Evolutionary conservation across 2,797 vertebrate species (phyloP), one percentile per base, ranked within the genome.

Genomic region (Knipowitschia caucasica): DNA sequence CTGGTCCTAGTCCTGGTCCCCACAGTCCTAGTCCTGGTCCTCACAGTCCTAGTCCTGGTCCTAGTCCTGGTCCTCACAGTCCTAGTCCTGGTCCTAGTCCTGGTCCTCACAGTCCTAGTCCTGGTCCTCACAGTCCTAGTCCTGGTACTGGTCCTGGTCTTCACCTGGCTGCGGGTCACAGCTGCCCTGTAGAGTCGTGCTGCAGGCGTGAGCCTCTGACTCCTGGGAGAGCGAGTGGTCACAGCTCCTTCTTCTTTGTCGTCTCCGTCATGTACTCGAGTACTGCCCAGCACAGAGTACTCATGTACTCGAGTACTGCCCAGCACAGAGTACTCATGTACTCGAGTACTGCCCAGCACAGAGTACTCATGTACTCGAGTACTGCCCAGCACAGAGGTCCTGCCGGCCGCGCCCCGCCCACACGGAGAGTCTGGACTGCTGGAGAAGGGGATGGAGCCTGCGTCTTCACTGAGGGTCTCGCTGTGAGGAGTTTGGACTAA

Each of bases 161-260:
- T 82, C 63, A 98, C 95, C 93, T 98, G 95, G 66, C 92, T 96
- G 29, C 95, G 89, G 17, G 95, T 97, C 62, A 97, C 95, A 0
- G 95, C 94, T 2, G 94, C 94, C 66, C 95, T 90, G 87, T 98
- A 98, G 33, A 98, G 89, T 74, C 95, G 88, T 0, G 94, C 94
- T 21, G 94, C 90, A 0, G 94, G 94, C 4, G 94, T 96, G 67
- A 98, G 89, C 54, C 93, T 93, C 17, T 93, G 92, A 71, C 84
- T 83, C 25, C 88, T 82, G 35, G 92, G 84, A 6, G 90, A 83
- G 50, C 90, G 90, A n/a, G 91, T 89, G 36, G 88, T 86, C 10
- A 86, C 79, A 0, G 86, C 57, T 50, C 91, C 89, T 0, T 92
- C 84, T 59, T 94, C 94, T 75, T 86, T 89, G 35, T 93, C 92